These are phyloP conservation scores for Zaprionus nigranus DNA, from an alignment of 1,140 invertebrate genomes.

Conservation along the genomic window DNA sequence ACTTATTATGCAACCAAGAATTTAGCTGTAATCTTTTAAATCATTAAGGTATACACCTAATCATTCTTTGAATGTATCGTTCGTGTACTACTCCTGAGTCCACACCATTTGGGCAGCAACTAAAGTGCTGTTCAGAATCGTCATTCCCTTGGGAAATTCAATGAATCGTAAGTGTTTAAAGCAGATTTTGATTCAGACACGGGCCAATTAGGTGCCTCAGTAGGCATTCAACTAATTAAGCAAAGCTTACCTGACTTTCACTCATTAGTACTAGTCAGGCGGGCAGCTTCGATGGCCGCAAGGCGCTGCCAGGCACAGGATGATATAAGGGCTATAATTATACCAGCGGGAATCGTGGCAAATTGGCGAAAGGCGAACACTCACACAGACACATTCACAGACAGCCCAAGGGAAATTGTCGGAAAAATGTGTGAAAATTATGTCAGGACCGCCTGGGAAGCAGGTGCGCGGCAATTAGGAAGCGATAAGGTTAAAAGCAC, in stretches of 20 bases:
- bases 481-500: constrained; percentile 68
- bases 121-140: neutral
- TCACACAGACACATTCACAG: constrained; percentile 6
- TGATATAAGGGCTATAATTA: constrained; percentile 58
- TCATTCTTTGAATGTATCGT: too few relatives aligned
- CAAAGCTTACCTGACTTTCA: constrained; percentile 65
- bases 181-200: neutral
- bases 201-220: constrained; percentile 57
- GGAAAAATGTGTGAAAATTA: constrained; percentile 50
- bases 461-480: constrained; percentile 65
- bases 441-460: constrained; percentile 11
- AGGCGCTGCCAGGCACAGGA: constrained; percentile 52
- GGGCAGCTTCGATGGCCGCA: constrained; percentile 47
- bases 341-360: constrained; percentile 73
- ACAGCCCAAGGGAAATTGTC: constrained; percentile 35
- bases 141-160: constrained; percentile 2
- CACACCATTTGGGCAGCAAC: neutral
- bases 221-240: constrained; percentile 67
- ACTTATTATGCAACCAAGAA: neutral
- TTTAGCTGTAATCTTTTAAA: neutral
- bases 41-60: neutral
- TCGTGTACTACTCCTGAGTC: too few relatives aligned
- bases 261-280: constrained; percentile 48
- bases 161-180: neutral
- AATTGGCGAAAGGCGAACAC: constrained; percentile 44